These are phyloP conservation scores for Apus apus DNA, from an alignment of 2,113 vertebrate genomes.

Conservation along the genomic window DNA sequence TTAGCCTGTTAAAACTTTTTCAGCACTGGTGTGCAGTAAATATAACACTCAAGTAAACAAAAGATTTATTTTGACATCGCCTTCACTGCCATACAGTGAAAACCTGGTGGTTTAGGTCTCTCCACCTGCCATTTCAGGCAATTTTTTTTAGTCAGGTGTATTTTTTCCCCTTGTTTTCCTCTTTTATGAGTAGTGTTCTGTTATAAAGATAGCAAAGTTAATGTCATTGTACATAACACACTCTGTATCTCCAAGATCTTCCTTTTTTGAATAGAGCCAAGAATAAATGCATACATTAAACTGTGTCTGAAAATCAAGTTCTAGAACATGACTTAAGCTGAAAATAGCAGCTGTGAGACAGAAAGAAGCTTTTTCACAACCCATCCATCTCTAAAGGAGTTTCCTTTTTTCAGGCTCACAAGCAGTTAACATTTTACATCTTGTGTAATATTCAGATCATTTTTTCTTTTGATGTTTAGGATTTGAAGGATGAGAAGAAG, in stretches of 20 bases:
- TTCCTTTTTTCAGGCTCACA: neutral
- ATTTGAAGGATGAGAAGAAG: constrained; percentile 98
- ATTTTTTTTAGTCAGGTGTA: neutral
- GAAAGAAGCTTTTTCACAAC: neutral
- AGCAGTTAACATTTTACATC: neutral
- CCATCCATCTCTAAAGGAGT: neutral
- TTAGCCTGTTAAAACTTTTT: neutral
- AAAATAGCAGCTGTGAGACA: constrained; percentile 22
- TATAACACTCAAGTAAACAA: neutral
- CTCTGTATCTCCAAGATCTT: neutral
- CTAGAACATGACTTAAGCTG: neutral
- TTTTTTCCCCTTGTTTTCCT: neutral
- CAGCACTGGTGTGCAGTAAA: neutral
- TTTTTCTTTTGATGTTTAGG: constrained; percentile 72
- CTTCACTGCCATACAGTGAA: neutral
- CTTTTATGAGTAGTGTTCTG: neutral
- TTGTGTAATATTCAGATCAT: neutral
- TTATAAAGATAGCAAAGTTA: constrained; percentile 6
- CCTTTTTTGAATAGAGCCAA: neutral
- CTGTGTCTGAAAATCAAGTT: neutral
- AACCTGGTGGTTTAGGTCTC: neutral
- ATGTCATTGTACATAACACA: neutral
- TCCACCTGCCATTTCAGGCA: neutral
- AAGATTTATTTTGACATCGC: neutral
- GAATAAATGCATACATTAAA: constrained; percentile 29